Evolutionary conservation across 2,797 vertebrate species (phyloP).

Genomic region (Semotilus atromaculatus): DNA sequence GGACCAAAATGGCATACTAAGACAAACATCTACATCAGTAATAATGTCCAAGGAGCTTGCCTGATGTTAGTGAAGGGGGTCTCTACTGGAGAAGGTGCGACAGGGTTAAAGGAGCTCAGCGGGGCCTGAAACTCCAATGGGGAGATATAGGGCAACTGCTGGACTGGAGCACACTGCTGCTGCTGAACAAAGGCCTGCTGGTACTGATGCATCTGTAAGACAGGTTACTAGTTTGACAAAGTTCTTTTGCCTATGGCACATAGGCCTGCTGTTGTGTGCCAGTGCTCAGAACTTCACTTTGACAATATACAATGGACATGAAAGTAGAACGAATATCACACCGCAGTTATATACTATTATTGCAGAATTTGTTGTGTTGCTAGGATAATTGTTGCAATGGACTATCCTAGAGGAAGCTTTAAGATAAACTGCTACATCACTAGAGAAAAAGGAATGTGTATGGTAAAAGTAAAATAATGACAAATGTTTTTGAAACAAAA

Average conservation of each 20-base stretch:
- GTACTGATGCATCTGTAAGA: constrained; percentile 88
- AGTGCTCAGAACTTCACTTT: background rate
- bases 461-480: too few relatives aligned
- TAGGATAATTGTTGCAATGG: background rate
- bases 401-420: background rate
- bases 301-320: background rate
- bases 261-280: background rate
- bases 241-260: background rate
- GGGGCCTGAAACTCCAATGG: constrained; percentile 88
- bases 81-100: constrained; percentile 72
- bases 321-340: background rate
- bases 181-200: constrained; percentile 91
- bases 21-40: background rate
- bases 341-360: background rate
- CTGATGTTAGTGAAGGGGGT: constrained; percentile 77
- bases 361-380: background rate
- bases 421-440: background rate
- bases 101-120: constrained; percentile 78
- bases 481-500: too few relatives aligned
- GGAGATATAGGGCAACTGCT: constrained; percentile 85
- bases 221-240: too few relatives aligned
- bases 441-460: too few relatives aligned
- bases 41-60: constrained; percentile 68
- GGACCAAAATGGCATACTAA: background rate
- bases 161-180: constrained; percentile 75